Evolutionary conservation across 2,888 invertebrate species (phyloP), one percentile per base, ranked within the genome.

Genomic region (Augiades crinisus): DNA sequence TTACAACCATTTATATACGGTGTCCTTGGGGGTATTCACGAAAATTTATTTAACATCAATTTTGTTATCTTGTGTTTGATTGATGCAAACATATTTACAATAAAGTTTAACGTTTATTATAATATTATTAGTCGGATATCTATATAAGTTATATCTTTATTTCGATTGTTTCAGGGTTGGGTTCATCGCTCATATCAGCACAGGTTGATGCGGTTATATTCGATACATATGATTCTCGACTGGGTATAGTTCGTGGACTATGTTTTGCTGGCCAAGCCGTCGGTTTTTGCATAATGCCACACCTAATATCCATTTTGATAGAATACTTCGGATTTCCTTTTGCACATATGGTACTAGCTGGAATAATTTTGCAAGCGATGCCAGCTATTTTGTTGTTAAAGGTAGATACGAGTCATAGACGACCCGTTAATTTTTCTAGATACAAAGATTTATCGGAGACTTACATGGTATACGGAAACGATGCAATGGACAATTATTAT

Each of bases 151-250:
- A 2, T 5, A 22, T 22, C 6, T 27, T 27, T 27, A 10, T n/a
- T 10, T 3, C 3, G 10, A 2, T 27, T 27, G 27, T 51, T 80
- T 38, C 70, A 90, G 90, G 90, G 53, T 61, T 90, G 7, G 90
- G 90, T 5, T 83, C 87, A 10, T 88, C 89, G 7, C 53, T 90
- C 5, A 74, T 88, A 60, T 80, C 88, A 38, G 84, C 87, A 5
- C 90, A 90, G 74, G 80, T 90, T 4, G 88, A 90, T 55, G 87
- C 84, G 17, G 78, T 90, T 12, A 65, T 90, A 40, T 84, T 83
- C 57, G 91, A 91, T 55, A 85, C 84, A 0, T 90, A 90, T 54
- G 87, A 90, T 60, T 71, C 78, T 8, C 74, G 81, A 10, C 56
- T 88, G 10, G 81, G 76, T 30, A 58, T 83, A 10, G 69, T 90